These are phyloP conservation scores for Choristoneura rosaceana DNA, from an alignment of 2,888 invertebrate species.

Conservation along the genomic window DNA sequence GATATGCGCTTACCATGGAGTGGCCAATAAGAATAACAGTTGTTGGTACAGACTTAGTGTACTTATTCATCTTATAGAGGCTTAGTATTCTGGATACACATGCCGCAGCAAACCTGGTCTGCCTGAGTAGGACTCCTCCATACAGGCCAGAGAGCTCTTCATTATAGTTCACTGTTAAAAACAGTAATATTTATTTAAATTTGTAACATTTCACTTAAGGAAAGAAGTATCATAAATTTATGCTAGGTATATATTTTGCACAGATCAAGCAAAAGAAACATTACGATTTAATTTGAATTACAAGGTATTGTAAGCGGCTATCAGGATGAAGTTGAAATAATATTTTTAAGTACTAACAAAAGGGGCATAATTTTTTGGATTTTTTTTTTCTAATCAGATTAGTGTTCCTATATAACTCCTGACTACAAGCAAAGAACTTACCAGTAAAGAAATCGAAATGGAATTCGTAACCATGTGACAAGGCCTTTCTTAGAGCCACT, in stretches of 20 bases:
- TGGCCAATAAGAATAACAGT: constrained; percentile 95
- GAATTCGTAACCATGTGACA: constrained; percentile 88
- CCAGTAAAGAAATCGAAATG: constrained; percentile 96
- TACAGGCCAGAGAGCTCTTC: constrained; percentile 95
- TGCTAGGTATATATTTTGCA: too few species aligned
- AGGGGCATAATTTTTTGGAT: too few species aligned
- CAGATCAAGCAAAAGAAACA: too few species aligned
- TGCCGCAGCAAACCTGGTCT: constrained; percentile 89
- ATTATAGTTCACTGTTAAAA: constrained; percentile 90
- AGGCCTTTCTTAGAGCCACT: constrained; percentile 93
- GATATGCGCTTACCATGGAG: constrained; percentile 91
- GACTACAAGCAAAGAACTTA: constrained; percentile 55
- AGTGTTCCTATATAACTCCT: neutral
- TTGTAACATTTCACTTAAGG: too few species aligned
- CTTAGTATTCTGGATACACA: constrained; percentile 90
- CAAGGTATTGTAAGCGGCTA: too few species aligned
- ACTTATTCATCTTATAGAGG: constrained; percentile 87
- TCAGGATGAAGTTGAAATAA: neutral
- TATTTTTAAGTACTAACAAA: too few species aligned
- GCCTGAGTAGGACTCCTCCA: constrained; percentile 92
- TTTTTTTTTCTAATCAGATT: too few species aligned
- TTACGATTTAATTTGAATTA: too few species aligned
- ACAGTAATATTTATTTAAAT: neutral
- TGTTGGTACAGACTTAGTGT: constrained; percentile 72
- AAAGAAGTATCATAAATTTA: too few species aligned